Evolutionary conservation across 2,113 vertebrate genomes (phyloP).

Genomic region (Phyllostomus discolor): DNA sequence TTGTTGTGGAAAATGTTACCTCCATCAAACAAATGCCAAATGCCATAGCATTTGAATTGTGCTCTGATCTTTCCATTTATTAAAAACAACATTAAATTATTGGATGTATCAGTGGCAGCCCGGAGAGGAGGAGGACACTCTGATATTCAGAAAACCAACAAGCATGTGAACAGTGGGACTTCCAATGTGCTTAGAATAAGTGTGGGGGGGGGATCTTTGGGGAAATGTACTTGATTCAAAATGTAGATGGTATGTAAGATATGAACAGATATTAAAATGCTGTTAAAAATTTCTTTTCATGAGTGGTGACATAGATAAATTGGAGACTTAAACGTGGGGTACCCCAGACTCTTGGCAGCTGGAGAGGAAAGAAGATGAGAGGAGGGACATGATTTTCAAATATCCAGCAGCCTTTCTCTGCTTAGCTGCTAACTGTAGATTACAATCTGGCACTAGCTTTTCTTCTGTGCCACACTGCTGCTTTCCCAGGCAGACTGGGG

Average conservation of each 20-base stretch:
- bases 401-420: not conserved
- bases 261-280: not conserved
- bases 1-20: conserved; percentile 15
- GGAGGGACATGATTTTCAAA: not conserved
- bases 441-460: not conserved
- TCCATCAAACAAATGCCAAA: conserved; percentile 14
- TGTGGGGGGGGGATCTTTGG: not conserved
- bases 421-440: not conserved
- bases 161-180: not conserved
- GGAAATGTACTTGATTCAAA: not conserved
- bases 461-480: not conserved
- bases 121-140: not conserved
- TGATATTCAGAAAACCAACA: not conserved
- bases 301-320: not conserved
- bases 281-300: not conserved
- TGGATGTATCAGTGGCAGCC: conserved; percentile 11
- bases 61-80: conserved; percentile 46
- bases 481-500: not conserved
- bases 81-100: conserved; percentile 33
- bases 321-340: not conserved
- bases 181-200: not conserved
- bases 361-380: not conserved
- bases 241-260: not conserved
- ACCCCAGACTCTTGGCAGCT: not conserved
- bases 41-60: not conserved